Percentiles rank a stretch among this genome's conserved stretches.
phyloP scores from a whole-genome alignment of 2,113 vertebrate genomes.

The Chionodraco myersi region DNA sequence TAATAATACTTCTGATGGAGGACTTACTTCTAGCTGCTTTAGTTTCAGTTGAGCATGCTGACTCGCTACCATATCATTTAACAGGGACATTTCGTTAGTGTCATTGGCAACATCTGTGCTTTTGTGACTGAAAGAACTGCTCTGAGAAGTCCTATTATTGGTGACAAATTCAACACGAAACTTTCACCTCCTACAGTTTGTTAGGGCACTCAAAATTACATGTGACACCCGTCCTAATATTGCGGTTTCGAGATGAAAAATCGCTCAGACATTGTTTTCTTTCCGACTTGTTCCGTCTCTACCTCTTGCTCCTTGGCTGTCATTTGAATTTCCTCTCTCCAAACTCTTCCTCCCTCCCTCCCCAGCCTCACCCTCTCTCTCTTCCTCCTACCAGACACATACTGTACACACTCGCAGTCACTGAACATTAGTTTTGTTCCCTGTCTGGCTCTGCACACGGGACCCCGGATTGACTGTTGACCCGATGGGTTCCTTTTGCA shows the following conservation, averaged over 20 bases:
- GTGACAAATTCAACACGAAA: not conserved
- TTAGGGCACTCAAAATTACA: not conserved
- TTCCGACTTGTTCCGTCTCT: not conserved
- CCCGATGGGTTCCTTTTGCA: slow-evolving; percentile 42
- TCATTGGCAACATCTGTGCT: not conserved
- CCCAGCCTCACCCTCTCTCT: not conserved
- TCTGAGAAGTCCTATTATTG: not conserved
- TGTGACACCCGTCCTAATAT: not conserved
- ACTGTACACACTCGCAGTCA: slow-evolving; percentile 44
- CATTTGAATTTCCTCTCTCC: slow-evolving; percentile 30
- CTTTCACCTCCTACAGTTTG: not conserved
- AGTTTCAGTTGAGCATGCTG: not conserved
- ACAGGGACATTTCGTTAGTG: not conserved
- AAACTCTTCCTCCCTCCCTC: not conserved
- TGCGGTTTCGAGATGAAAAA: not conserved
- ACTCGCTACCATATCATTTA: no score
- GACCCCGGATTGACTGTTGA: slow-evolving; percentile 41
- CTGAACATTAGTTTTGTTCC: slow-evolving; percentile 40
- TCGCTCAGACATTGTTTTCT: slow-evolving; percentile 22
- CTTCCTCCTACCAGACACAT: slow-evolving; percentile 21
- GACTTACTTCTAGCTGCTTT: not conserved
- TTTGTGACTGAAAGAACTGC: not conserved
- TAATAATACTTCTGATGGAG: not conserved
- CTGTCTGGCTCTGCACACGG: slow-evolving; percentile 32
- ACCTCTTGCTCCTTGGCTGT: slow-evolving; percentile 12